phyloP scores from a whole-genome alignment of 92 coral and sea anemone species.

The Micromussa lordhowensis region DNA sequence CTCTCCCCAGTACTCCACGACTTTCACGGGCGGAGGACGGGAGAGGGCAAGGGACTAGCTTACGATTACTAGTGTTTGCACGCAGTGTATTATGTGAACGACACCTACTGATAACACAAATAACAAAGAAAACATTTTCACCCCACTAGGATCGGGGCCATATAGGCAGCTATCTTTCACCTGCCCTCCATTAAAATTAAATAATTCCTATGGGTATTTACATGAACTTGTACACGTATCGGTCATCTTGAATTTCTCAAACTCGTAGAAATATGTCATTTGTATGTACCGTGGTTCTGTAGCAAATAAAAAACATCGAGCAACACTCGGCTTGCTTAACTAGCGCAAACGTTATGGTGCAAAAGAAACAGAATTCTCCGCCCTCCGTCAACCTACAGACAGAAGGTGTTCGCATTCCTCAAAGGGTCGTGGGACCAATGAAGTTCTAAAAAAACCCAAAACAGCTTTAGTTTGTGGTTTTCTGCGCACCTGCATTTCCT shows the following conservation, averaged over 20 bases:
- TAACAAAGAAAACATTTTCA: slow-evolving; percentile 18
- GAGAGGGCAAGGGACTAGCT: slow-evolving; percentile 17
- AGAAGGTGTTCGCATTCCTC: slow-evolving; percentile 5
- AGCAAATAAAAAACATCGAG: slow-evolving; percentile 28
- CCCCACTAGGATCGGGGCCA: slow-evolving; percentile 13
- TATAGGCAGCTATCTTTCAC: neutral
- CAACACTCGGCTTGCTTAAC: slow-evolving; percentile 3
- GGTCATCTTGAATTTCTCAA: slow-evolving; percentile 27
- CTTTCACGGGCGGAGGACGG: neutral
- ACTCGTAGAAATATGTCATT: slow-evolving; percentile 47
- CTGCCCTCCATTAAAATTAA: slow-evolving; percentile 74
- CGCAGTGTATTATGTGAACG: slow-evolving; percentile 2
- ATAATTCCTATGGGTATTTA: slow-evolving; percentile 82
- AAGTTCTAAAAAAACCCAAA: slow-evolving; percentile 37
- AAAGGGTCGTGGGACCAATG: neutral
- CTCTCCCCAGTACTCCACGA: neutral
- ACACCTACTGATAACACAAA: slow-evolving; percentile 22
- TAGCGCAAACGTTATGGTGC: slow-evolving; percentile 18
- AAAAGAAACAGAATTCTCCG: slow-evolving; percentile 28
- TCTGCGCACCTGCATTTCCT: neutral
- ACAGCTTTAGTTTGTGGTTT: neutral
- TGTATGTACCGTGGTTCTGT: slow-evolving; percentile 11
- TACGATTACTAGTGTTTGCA: neutral
- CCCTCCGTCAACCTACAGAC: slow-evolving; percentile 1
- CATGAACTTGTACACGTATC: slow-evolving; percentile 70